A percentile compares a stretch with the other conserved stretches of the same genome.
Conservation (phyloP, 2,888 invertebrate genomes). For the Rhingia rostrata region DNA sequence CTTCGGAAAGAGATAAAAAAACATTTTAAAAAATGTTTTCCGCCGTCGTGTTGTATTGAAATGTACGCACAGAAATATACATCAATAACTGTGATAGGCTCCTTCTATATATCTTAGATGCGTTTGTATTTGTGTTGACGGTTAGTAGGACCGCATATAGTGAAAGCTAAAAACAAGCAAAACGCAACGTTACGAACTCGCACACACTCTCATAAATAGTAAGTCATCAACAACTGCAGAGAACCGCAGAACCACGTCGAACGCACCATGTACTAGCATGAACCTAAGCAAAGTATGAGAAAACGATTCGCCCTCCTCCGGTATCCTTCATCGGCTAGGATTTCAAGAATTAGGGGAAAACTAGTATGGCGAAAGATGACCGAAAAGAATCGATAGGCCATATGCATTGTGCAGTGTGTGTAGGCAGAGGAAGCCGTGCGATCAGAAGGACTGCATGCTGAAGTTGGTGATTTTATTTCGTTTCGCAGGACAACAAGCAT, state of each 20-base stretch:
- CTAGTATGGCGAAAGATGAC: slow-evolving; percentile 69
- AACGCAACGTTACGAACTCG: slow-evolving; percentile 38
- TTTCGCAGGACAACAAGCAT: slow-evolving; percentile 69
- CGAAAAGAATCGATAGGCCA: slow-evolving; percentile 70
- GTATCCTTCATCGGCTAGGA: slow-evolving; percentile 64
- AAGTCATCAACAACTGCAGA: slow-evolving; percentile 68
- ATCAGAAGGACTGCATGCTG: slow-evolving; percentile 55
- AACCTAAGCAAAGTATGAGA: slow-evolving; percentile 34
- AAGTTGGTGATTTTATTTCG: slow-evolving; percentile 65
- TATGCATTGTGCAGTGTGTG: slow-evolving; percentile 35
- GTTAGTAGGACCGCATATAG: slow-evolving; percentile 30
- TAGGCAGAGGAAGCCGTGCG: slow-evolving; percentile 31
- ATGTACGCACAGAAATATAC: slow-evolving; percentile 35
- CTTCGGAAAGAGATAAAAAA: neutral
- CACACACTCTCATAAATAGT: slow-evolving; percentile 46
- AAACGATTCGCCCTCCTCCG: slow-evolving; percentile 37
- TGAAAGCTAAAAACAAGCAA: slow-evolving; percentile 29
- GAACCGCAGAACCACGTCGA: slow-evolving; percentile 49
- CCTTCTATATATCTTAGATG: slow-evolving; percentile 49
- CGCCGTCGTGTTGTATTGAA: slow-evolving; percentile 1
- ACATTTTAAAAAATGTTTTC: slow-evolving; percentile 16
- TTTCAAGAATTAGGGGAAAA: slow-evolving; percentile 71
- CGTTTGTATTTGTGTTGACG: slow-evolving; percentile 47
- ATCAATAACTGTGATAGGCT: slow-evolving; percentile 61
- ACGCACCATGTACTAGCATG: slow-evolving; percentile 40